Evolutionary conservation across 2,888 invertebrate genomes (phyloP).

Genomic region (Scrobipalpa costella): DNA sequence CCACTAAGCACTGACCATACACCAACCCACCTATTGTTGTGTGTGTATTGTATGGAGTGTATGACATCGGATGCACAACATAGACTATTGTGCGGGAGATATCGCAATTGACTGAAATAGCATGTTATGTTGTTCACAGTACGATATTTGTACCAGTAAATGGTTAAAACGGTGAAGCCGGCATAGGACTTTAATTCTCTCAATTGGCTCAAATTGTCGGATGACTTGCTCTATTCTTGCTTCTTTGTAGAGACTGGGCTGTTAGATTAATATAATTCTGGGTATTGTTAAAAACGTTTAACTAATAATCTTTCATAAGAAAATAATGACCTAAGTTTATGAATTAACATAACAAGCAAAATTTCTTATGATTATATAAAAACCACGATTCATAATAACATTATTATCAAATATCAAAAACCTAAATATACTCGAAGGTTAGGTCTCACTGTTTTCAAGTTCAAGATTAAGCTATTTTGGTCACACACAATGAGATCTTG

Average conservation of each 20-base stretch:
- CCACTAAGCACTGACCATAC: neutral
- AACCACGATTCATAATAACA: too few relatives aligned
- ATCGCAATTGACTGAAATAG: conserved; percentile 1
- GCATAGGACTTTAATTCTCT: neutral
- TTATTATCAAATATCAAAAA: too few relatives aligned
- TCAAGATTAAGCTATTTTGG: too few relatives aligned
- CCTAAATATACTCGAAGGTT: too few relatives aligned
- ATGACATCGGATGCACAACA: neutral
- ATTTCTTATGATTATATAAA: too few relatives aligned
- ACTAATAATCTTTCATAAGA: too few relatives aligned
- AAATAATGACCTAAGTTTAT: too few relatives aligned
- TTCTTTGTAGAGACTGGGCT: neutral
- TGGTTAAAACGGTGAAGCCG: neutral
- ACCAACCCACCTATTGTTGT: neutral
- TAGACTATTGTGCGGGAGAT: neutral
- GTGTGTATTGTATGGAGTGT: neutral
- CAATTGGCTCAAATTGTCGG: conserved; percentile 1
- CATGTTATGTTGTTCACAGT: neutral
- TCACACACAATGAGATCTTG: too few relatives aligned
- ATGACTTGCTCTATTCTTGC: neutral
- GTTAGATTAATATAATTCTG: too few relatives aligned
- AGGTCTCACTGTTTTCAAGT: too few relatives aligned
- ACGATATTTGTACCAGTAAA: neutral
- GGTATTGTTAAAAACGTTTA: too few relatives aligned
- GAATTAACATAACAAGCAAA: too few relatives aligned